A percentile compares a stretch with the other conserved stretches of the same genome.
phyloP scores from a whole-genome alignment of 1,140 invertebrate species.

The Meloidogyne exigua region DNA sequence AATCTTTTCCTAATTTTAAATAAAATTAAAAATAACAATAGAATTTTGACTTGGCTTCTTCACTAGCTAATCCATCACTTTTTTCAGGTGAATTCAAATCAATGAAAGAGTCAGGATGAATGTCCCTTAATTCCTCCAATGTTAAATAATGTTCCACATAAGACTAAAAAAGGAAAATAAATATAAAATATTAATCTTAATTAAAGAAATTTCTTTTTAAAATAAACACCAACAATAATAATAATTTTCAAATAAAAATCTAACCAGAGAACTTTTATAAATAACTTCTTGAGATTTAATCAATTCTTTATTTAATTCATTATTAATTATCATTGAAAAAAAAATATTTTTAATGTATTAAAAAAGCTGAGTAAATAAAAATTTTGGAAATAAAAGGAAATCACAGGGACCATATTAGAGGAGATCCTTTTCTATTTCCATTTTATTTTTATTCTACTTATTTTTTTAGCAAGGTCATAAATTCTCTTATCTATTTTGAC shows the following conservation, averaged over 20 bases:
- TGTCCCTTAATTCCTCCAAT: constrained; percentile 51
- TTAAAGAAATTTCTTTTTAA: no score
- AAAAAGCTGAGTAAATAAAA: constrained; percentile 3
- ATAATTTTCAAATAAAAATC: not conserved
- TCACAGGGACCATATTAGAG: not conserved
- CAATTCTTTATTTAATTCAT: not conserved
- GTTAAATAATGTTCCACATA: constrained; percentile 55
- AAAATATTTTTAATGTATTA: not conserved
- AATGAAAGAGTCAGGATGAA: constrained; percentile 61
- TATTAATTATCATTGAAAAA: not conserved
- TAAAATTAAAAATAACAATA: not conserved
- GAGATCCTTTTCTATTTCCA: not conserved
- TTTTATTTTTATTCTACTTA: not conserved
- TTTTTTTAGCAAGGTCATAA: not conserved
- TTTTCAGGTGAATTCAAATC: constrained; percentile 53
- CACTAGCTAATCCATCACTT: constrained; percentile 55
- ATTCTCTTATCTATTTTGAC: not conserved
- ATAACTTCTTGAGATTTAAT: constrained; percentile 5
- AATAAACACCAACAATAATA: no score
- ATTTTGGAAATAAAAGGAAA: not conserved
- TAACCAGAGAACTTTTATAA: not conserved
- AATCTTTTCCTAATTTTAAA: constrained; percentile 52
- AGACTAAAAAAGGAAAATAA: constrained; percentile 10
- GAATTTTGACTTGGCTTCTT: constrained; percentile 49
- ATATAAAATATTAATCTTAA: not conserved